Conservation (phyloP, 2,797 vertebrate genomes). For the Rhynchotus rufescens region DNA sequence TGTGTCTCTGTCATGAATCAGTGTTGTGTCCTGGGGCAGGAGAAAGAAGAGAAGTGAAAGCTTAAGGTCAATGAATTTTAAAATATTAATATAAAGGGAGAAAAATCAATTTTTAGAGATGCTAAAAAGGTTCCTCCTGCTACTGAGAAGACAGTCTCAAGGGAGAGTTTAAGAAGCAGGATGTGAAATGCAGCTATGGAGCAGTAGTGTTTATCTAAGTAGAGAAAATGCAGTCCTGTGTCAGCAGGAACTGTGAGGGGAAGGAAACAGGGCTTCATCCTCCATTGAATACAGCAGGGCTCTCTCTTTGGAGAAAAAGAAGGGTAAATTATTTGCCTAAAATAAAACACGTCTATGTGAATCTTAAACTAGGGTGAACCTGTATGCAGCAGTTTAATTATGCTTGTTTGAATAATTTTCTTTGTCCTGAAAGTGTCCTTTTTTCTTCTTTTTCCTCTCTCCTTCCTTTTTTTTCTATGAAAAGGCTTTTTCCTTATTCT, state of each 20-base stretch:
- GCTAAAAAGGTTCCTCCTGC: not conserved
- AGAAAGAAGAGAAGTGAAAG: not conserved
- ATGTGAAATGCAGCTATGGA: not conserved
- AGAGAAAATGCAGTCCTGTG: not conserved
- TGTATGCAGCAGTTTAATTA: not conserved
- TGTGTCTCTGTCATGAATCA: not conserved
- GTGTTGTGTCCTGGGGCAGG: not conserved
- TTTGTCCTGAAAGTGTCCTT: not conserved
- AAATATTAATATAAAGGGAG: not conserved
- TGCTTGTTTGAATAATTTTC: not conserved
- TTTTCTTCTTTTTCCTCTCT: not conserved
- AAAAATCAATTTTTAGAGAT: not conserved
- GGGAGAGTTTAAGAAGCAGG: not conserved
- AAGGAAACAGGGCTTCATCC: not conserved
- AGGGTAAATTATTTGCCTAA: rapidly evolving
- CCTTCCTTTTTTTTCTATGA: not conserved
- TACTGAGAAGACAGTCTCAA: not conserved
- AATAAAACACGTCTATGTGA: rapidly evolving
- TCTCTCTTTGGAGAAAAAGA: rapidly evolving
- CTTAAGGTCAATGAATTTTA: not conserved
- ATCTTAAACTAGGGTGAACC: not conserved
- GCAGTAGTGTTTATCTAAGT: not conserved
- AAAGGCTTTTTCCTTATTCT: not conserved
- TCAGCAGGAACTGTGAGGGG: not conserved
- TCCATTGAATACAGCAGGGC: not conserved